Evolutionary conservation across 2,888 invertebrate species (phyloP), one percentile per base, ranked within the genome.

Genomic region (Cheilosia urbana): DNA sequence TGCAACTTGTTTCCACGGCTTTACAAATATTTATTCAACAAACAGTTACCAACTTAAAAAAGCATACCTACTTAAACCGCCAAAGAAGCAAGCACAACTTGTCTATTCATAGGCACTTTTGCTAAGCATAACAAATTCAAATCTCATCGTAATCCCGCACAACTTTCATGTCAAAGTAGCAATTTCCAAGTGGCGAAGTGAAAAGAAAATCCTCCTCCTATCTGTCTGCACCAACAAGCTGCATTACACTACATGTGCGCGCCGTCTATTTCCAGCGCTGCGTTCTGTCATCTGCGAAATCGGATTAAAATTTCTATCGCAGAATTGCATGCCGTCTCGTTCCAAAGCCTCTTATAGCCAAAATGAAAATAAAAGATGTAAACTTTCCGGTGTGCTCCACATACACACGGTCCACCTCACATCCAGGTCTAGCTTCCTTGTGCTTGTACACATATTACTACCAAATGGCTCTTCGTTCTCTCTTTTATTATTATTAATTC

Each of bases 361-460:
- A 66, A 72, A 73, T n/a, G 24, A 81, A 71, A 62, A 77, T 9
- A n/a, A 51, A 68, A 49, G 42, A 76, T 37, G 49, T 62, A 81
- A 66, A 76, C 76, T 81, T 85, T 85, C 85, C 85, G 85, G 81
- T 81, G 72, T 81, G 85, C 57, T 85, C 85, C 76, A 81, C 62
- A 77, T 47, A 85, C 66, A 66, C 72, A 81, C 76, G 85, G 85
- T 85, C 85, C 85, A 85, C 66, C 85, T 72, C 66, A 77, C 85
- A 85, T 60, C 72, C 76, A 81, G 77, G 81, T 81, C 63, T 81
- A 68, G 68, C 81, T 72, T 66, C 77, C 71, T 80, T 47, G 45
- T 84, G 11, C 71, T 80, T 47, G 45, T 75, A 7, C 21, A 24
- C 47, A 37, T 30, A 30, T 0, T 9, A 4, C 27, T 2, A 21